Evolutionary conservation across 2,888 invertebrate species (phyloP).

Genomic region (Cataglyphis albicans): DNA sequence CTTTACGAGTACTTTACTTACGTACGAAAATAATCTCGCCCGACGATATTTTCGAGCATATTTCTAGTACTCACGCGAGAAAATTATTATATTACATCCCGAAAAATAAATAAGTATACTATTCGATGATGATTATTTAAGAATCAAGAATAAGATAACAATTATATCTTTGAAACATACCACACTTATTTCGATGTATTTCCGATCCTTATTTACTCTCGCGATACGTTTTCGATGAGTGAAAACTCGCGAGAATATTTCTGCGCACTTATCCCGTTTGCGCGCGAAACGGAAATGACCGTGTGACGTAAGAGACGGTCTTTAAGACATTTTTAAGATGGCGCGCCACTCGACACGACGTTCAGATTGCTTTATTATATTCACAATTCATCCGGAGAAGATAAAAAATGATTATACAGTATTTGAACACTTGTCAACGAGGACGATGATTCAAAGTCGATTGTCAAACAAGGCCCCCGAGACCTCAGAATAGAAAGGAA

Average conservation of each 20-base stretch:
- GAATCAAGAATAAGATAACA: too few relatives aligned
- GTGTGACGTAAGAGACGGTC: too few relatives aligned
- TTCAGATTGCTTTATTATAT: too few relatives aligned
- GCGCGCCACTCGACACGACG: too few relatives aligned
- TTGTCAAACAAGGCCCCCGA: conserved; percentile 55
- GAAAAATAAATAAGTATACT: background rate
- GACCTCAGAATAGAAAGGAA: background rate
- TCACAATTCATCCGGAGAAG: too few relatives aligned
- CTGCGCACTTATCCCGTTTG: too few relatives aligned
- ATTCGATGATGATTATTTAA: too few relatives aligned
- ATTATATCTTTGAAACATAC: background rate
- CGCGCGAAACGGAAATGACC: too few relatives aligned
- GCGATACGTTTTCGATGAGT: background rate
- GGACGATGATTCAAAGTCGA: conserved; percentile 63
- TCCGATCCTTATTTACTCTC: background rate
- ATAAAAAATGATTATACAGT: too few relatives aligned
- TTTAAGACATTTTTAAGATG: too few relatives aligned
- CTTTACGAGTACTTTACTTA: background rate
- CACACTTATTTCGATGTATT: background rate
- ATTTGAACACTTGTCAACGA: background rate
- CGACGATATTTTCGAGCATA: background rate
- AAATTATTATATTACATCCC: background rate
- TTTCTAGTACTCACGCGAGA: background rate
- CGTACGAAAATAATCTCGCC: background rate
- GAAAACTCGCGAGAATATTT: background rate